Evolutionary conservation across 2,113 vertebrate species (phyloP).

Genomic region (Pontoporia blainvillei): DNA sequence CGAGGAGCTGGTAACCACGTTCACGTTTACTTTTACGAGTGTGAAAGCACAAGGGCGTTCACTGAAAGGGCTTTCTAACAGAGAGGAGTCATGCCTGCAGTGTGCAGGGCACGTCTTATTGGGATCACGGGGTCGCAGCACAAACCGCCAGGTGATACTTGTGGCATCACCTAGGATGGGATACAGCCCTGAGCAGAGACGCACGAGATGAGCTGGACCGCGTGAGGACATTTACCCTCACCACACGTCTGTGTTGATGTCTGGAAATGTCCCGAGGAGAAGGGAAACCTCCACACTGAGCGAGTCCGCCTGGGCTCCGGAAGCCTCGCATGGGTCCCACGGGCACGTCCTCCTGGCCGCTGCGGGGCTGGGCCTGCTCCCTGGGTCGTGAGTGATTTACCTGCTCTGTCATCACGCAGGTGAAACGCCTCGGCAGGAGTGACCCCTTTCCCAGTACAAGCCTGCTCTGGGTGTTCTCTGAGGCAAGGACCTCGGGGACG

Average conservation of each 20-base stretch:
- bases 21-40: not conserved
- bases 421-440: accelerated
- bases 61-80: not conserved
- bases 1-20: not conserved
- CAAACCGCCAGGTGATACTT: not conserved
- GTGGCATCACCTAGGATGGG: not conserved
- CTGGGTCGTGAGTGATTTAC: accelerated
- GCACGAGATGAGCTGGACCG: too few relatives aligned
- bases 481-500: accelerated
- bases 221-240: accelerated
- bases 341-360: not conserved
- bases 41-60: not conserved
- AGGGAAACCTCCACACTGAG: too few relatives aligned
- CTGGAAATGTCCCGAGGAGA: not conserved
- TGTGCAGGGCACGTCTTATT: accelerated
- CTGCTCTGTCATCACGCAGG: not conserved
- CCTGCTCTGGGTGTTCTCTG: not conserved
- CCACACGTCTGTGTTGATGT: not conserved
- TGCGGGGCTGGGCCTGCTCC: not conserved
- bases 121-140: too few relatives aligned
- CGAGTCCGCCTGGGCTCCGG: not conserved
- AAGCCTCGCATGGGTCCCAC: too few relatives aligned
- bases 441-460: not conserved
- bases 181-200: not conserved
- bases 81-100: accelerated